Evolutionary conservation across 2,888 invertebrate species (phyloP).

Genomic region (Ectemnius cavifrons): DNA sequence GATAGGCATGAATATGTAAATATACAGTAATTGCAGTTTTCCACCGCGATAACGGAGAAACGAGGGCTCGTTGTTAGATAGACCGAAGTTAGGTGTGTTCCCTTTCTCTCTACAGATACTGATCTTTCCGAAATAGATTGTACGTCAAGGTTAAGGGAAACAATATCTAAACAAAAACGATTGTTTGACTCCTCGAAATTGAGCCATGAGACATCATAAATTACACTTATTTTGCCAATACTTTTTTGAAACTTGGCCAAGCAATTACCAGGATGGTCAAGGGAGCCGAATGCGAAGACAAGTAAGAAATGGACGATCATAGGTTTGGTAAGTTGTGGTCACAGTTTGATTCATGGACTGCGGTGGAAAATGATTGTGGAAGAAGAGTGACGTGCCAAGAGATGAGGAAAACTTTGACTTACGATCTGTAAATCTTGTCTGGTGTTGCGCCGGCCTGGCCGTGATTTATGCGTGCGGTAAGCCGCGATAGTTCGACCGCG

Average conservation of each 20-base stretch:
- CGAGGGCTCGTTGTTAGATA: no score
- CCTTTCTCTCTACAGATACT: no score
- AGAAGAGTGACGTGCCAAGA: constrained; percentile 15
- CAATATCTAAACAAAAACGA: constrained; percentile 64
- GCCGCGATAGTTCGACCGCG: constrained; percentile 48
- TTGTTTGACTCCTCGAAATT: constrained; percentile 33
- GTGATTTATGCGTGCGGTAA: constrained; percentile 67
- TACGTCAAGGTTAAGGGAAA: constrained; percentile 71
- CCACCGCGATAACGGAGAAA: constrained; percentile 8
- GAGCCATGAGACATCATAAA: no score
- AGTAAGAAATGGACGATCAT: no score
- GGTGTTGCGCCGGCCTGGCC: constrained; percentile 34
- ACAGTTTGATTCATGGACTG: background rate
- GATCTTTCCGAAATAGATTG: background rate
- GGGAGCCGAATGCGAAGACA: no score
- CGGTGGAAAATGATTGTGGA: constrained; percentile 18
- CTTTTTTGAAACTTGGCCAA: no score
- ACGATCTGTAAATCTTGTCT: constrained; percentile 64
- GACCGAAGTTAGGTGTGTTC: no score
- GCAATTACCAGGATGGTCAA: no score
- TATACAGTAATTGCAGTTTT: constrained; percentile 26
- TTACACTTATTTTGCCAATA: no score
- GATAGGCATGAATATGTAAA: constrained; percentile 28
- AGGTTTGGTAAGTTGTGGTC: no score
- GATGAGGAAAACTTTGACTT: constrained; percentile 51